Evolutionary conservation across 2,113 vertebrate genomes (phyloP), one percentile per base, ranked within the genome.

Genomic region (Semnopithecus entellus): DNA sequence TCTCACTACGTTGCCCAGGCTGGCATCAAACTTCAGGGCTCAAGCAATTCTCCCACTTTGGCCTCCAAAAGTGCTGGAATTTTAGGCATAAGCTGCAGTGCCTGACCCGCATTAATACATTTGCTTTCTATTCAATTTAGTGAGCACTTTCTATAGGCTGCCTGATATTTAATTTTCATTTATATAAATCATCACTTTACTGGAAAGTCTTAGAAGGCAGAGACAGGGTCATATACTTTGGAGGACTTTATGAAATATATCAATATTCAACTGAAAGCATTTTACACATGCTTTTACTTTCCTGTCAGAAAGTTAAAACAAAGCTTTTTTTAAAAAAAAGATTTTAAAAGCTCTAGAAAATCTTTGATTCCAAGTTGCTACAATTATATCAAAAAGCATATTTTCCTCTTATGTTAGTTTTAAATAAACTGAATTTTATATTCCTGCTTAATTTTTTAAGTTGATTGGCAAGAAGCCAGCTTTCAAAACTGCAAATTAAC

Each of bases 401-500:
- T 59, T 68, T 68, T 5, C 17, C 38, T 61, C n/a, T 79, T 78
- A 86, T 35, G 80, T 78, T 76, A 59, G 66, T 95, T 88, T 88
- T 91, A 83, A 88, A 61, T 91, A 79, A 96, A 92, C 12, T 92
- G 43, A 96, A 76, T 94, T 90, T 92, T 35, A 83, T 57, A 83
- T 43, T 23, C 30, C 30, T n/a, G 12, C 83, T 94, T 85, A 94
- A 92, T 75, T 13, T 81, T 68, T 91, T 52, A 89, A 82, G 35
- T 87, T 78, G 57, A 82, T 85, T 72, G 85, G 38, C 88, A 94
- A 97, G 76, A 94, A 89, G 70, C 25, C 50, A 85, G 48, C 73
- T 93, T 93, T 94, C 61, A 91, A 96, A 93, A 82, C 27, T 45
- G 10, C 43, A 92, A 88, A 96, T 79, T 86, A 93, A 84, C 81